Evolutionary conservation across 2,888 invertebrate genomes (phyloP).

Genomic region (Leptinotarsa peninsularis): DNA sequence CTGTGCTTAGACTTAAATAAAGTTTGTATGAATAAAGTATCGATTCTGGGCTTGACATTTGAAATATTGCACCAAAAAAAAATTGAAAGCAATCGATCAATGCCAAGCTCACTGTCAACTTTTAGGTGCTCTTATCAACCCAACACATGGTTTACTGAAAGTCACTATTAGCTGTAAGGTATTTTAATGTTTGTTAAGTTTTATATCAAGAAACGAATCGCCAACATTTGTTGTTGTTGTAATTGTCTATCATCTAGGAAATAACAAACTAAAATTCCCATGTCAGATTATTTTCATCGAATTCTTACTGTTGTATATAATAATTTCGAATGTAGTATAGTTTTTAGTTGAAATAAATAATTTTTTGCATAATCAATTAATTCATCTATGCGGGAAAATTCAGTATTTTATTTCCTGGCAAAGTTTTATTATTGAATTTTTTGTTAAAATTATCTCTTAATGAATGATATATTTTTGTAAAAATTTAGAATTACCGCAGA

Average conservation of each 20-base stretch:
- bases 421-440: neutral
- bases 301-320: neutral
- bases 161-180: constrained; percentile 14
- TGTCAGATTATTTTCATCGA: neutral
- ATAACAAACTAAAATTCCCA: neutral
- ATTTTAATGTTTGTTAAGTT: constrained; percentile 15
- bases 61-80: neutral
- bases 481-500: neutral
- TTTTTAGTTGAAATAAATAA: neutral
- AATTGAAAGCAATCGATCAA: neutral
- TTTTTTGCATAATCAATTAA: neutral
- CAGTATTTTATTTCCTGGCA: constrained; percentile 1
- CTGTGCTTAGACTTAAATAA: too few species aligned
- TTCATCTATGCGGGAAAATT: neutral
- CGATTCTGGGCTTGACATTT: neutral
- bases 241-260: neutral
- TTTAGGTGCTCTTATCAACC: constrained; percentile 7
- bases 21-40: neutral
- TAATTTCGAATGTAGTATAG: too few species aligned
- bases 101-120: neutral
- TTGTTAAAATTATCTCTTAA: constrained; percentile 1
- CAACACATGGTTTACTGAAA: constrained; percentile 1
- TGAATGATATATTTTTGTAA: constrained; percentile 10
- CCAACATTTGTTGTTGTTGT: neutral
- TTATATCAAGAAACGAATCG: constrained; percentile 16